Conservation (phyloP, 2,113 vertebrate genomes). For the Thunnus thynnus region DNA sequence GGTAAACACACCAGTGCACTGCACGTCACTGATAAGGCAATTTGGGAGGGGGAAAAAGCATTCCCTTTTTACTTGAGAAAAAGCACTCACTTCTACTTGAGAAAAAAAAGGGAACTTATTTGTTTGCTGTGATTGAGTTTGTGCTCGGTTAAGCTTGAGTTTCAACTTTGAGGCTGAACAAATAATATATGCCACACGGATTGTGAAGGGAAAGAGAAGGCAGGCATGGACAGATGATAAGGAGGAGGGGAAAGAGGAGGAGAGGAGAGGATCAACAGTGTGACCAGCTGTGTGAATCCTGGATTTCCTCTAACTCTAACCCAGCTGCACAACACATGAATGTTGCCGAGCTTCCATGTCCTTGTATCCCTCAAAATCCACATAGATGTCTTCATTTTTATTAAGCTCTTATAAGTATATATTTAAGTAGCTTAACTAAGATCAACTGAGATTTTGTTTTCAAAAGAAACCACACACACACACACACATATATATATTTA, state of each 20-base stretch:
- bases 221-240: conserved; percentile 29
- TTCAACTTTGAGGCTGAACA: conserved; percentile 68
- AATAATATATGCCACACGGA: conserved; percentile 53
- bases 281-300: conserved; percentile 53
- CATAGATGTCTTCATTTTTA: conserved; percentile 26
- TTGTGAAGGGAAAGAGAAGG: conserved; percentile 20
- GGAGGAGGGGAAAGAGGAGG: conserved; percentile 11
- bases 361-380: conserved; percentile 22
- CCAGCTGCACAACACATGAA: conserved; percentile 13
- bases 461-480: too few species aligned
- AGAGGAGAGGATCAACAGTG: conserved; percentile 44
- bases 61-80: conserved; percentile 48
- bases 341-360: not conserved
- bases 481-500: too few species aligned
- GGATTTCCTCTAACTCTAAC: conserved; percentile 44
- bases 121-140: conserved; percentile 79
- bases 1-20: conserved; percentile 74
- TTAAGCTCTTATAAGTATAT: not conserved
- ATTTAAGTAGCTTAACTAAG: not conserved
- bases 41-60: conserved; percentile 45
- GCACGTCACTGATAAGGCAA: conserved; percentile 75
- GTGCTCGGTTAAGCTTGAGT: conserved; percentile 74
- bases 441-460: not conserved
- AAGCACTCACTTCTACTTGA: conserved; percentile 54
- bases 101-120: conserved; percentile 60